Conservation (phyloP, 2,797 vertebrate genomes). For the Fistularia commersonii region DNA sequence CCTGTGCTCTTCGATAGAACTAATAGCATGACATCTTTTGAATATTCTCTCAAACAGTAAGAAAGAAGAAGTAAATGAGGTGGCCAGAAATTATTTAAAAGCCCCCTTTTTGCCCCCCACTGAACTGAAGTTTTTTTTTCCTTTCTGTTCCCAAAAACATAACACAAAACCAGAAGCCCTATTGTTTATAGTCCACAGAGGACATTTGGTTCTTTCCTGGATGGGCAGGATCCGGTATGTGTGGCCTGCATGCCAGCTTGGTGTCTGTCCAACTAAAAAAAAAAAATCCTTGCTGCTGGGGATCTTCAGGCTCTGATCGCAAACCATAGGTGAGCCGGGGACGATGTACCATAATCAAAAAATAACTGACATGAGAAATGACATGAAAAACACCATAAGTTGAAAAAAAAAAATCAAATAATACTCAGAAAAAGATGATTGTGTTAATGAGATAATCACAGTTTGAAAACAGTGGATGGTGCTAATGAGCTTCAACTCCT, state of each 20-base stretch:
- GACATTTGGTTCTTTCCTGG: slow-evolving; percentile 66
- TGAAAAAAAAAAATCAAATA: neutral
- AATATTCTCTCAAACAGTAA: slow-evolving; percentile 33
- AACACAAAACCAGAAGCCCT: slow-evolving; percentile 49
- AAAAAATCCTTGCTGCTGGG: slow-evolving; percentile 10
- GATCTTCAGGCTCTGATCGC: neutral
- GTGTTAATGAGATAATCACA: no score
- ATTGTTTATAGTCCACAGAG: slow-evolving; percentile 65
- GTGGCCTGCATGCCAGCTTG: slow-evolving; percentile 39
- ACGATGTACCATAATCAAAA: slow-evolving; percentile 20
- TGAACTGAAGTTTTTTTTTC: slow-evolving; percentile 18
- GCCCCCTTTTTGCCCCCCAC: neutral
- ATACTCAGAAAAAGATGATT: neutral
- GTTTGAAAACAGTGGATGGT: no score
- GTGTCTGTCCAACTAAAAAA: slow-evolving; percentile 24
- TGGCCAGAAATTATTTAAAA: slow-evolving; percentile 3
- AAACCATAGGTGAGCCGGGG: no score
- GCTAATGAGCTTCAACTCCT: no score
- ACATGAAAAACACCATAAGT: neutral
- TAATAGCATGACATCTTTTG: slow-evolving; percentile 12
- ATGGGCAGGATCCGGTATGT: slow-evolving; percentile 66
- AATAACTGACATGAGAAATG: neutral
- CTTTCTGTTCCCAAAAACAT: slow-evolving; percentile 51
- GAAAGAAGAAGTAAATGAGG: slow-evolving; percentile 32
- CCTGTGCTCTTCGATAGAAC: no score